Percentiles rank a stretch among this genome's conserved stretches.
Conservation (phyloP, 2,888 invertebrate species). For the Mimachlamys varia region DNA sequence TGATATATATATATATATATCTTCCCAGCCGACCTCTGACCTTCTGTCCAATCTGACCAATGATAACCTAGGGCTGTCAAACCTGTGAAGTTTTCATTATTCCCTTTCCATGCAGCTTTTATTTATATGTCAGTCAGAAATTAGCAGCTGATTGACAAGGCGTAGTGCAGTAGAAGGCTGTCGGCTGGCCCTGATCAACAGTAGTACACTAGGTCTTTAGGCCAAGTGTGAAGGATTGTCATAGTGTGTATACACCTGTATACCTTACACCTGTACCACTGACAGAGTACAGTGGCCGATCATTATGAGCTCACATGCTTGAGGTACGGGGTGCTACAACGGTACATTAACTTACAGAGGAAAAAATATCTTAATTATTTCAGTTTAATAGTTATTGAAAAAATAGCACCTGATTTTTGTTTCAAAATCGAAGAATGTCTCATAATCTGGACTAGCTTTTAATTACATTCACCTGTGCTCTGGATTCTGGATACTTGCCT, state of each 20-base stretch:
- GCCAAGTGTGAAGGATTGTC: constrained; percentile 23
- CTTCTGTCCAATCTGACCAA: constrained; percentile 29
- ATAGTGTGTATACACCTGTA: constrained; percentile 27
- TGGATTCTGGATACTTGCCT: too few relatives aligned
- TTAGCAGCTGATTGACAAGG: constrained; percentile 24
- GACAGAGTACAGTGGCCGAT: background rate
- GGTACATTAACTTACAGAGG: too few relatives aligned
- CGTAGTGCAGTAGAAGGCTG: background rate
- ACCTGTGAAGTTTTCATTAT: constrained; percentile 15
- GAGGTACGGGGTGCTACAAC: too few relatives aligned
- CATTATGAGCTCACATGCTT: background rate
- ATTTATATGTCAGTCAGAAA: constrained; percentile 19
- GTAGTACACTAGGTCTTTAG: constrained; percentile 29
- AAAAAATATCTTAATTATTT: too few relatives aligned
- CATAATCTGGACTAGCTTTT: too few relatives aligned
- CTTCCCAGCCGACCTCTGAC: background rate
- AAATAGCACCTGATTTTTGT: background rate
- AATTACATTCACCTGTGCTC: too few relatives aligned
- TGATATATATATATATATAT: constrained; percentile 17
- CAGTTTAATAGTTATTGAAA: background rate
- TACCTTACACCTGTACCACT: background rate
- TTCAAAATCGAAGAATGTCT: too few relatives aligned
- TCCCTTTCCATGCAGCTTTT: background rate
- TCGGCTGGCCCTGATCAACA: background rate
- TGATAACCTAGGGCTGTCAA: constrained; percentile 1